A percentile compares a stretch with the other conserved stretches of the same genome.
Evolutionary conservation across 2,888 invertebrate genomes (phyloP).

Genomic region (Heliconius erato): DNA sequence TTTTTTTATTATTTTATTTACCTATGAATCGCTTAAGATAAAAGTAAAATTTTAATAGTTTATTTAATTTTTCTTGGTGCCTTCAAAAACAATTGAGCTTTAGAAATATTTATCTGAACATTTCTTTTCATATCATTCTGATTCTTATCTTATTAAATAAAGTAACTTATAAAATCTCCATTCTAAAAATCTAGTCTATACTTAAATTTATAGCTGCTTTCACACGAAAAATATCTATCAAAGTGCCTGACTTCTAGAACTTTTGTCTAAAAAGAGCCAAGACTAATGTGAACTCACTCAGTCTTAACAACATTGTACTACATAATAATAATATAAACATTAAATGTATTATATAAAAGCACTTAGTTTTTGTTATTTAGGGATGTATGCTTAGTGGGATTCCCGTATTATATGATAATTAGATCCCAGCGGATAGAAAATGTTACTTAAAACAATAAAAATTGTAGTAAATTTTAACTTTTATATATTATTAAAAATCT

Average conservation of each 20-base stretch:
- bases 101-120: background rate
- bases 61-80: background rate
- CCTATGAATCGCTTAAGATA: background rate
- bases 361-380: conserved; percentile 1
- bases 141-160: background rate
- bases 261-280: background rate
- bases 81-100: background rate
- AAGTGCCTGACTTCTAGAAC: background rate
- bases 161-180: background rate
- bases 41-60: background rate
- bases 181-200: conserved; percentile 13
- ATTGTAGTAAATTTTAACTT: no score
- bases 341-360: background rate
- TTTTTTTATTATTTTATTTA: background rate
- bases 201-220: background rate
- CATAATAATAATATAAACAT: background rate
- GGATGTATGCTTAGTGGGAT: background rate
- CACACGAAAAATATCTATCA: background rate
- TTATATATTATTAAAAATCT: background rate
- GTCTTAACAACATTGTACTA: conserved; percentile 4
- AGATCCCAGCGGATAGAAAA: background rate
- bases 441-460: no score
- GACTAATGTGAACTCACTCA: background rate
- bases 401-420: background rate
- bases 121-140: background rate